Evolutionary conservation across 2,113 vertebrate species (phyloP), one percentile per base, ranked within the genome.

Genomic region (Oxyura jamaicensis): DNA sequence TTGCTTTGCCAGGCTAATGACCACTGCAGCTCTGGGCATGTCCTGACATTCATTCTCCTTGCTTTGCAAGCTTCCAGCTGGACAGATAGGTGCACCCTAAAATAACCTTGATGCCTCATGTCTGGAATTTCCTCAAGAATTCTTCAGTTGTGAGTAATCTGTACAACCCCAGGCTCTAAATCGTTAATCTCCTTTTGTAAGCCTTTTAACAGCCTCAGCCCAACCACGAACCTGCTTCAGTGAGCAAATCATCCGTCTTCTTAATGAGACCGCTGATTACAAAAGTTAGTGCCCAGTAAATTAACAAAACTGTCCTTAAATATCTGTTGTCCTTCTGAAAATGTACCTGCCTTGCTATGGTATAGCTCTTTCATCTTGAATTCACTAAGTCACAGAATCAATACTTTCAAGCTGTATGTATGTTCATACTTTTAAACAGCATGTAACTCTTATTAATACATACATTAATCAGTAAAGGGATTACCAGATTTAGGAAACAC

Each of bases 121-220:
- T 76, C 72, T 81, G 89, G 87, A 96, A 96, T 91, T 96, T 95
- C 91, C 95, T 95, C 42, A 58, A 79, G 63, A 92, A 94, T 96
- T 84, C 93, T 78, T 88, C 0, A 0, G 35, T 73, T 5, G 0
- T 95, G 82, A 93, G 82, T 88, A 92, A 97, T 81, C 78, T 55
- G 33, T 65, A 86, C 39, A 80, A 71, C 63, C 52, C 0, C 4
- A 62, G 81, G 78, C 63, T 86, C 87, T 46, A 86, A 82, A 78
- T 88, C 18, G 0, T 95, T 90, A 90, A 91, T 95, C 79, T 94
- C 83, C 53, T 77, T 58, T 76, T 86, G 77, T 72, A 83, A 97
- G 53, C 36, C 72, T 88, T 94, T 90, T 91, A 91, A 95, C 83
- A 93, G 87, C 81, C 91, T 78, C 77, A 90, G 75, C 36, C 62